Base-by-base conservation (phyloP, 2,888 invertebrate genomes). In the Dione juno region DNA sequence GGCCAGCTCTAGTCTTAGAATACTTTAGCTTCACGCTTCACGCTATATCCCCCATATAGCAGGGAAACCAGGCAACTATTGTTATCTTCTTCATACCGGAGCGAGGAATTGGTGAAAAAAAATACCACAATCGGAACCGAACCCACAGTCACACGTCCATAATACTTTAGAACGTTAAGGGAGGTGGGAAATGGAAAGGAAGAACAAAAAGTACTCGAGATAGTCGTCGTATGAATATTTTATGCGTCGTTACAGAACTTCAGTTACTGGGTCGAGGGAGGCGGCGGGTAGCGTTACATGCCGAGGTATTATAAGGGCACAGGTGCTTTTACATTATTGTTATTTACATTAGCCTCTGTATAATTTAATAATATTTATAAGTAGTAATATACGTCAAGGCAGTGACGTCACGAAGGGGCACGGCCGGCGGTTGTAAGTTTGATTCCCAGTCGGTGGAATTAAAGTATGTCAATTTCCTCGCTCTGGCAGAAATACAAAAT, bases 181-280 rank as follows among this genome's bases (percentile, higher is more conserved):
- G 16, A 50, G 16, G 16, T 48, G 7, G 16, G 19, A 11, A 52
- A 13, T 6, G 11, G 13, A 21, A 14, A 52, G 21, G 13, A 21
- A 52, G 21, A 52, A 52, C 21, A 21, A 52, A 21, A 21, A 52
- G 14, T 14, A 21, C 21, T 52, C 5, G 5, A 52, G 21, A 52
- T 8, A 7, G 14, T 16, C 16, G 37, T 40, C 37, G 13, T 40
- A 40, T 58, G 58, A 58, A 58, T 58, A 58, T 58, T 40, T 40
- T 58, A 58, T 40, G 19, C 13, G 58, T 40, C 37, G 40, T 58
- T 58, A 58, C 40, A 41, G 9, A 40, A 40, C 58, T 40, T 35
- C 5, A 57, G 16, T 57, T 57, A 21, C 52, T 21, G 21, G 52
- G 52, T 52, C 21, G 52, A 21, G 52, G 21, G n/a, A n/a, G n/a